Conservation (phyloP, 2,113 vertebrate species). For the Hemichromis elongatus region DNA sequence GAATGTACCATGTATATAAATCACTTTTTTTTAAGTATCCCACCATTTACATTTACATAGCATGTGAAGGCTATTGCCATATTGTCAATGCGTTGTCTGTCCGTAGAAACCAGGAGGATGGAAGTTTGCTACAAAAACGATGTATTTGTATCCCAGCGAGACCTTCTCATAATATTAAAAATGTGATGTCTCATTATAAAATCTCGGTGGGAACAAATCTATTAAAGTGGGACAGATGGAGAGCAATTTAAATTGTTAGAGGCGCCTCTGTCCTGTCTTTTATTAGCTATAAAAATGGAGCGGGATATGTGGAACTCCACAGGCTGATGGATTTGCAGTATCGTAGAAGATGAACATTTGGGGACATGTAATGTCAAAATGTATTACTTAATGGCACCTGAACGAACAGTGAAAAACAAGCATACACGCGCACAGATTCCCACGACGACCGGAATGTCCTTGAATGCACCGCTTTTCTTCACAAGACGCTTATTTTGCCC, state of each 20-base stretch:
- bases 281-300: constrained; percentile 36
- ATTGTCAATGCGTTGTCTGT: not conserved
- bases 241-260: constrained; percentile 38
- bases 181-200: constrained; percentile 35
- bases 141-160: not conserved
- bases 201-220: constrained; percentile 29
- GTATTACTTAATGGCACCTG: not conserved
- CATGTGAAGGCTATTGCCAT: not conserved
- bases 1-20: not conserved
- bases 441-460: constrained; percentile 28
- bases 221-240: constrained; percentile 58
- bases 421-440: not conserved
- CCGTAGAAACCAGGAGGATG: not conserved
- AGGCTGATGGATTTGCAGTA: constrained; percentile 13
- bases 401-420: constrained; percentile 2
- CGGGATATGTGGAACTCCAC: not conserved
- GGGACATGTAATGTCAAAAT: constrained; percentile 11
- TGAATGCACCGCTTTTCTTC: not conserved
- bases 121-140: not conserved
- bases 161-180: not conserved
- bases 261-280: constrained; percentile 23
- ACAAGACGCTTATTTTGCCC: not conserved
- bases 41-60: not conserved
- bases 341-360: constrained; percentile 1
- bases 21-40: not conserved